Evolutionary conservation across 2,888 invertebrate species (phyloP).

Genomic region (Arrhopalites spinosus): DNA sequence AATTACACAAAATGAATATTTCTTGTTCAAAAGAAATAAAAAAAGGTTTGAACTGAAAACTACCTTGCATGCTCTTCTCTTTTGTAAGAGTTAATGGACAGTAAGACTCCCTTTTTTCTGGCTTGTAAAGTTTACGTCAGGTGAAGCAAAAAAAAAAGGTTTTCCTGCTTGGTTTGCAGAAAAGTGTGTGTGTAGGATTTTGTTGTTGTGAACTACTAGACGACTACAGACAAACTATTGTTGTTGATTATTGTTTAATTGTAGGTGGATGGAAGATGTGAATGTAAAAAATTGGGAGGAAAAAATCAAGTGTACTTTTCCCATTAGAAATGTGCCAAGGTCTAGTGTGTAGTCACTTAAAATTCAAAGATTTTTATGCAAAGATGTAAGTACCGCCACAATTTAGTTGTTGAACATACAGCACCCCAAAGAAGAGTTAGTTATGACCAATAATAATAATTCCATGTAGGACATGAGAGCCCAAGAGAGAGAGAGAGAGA

Average conservation of each 20-base stretch:
- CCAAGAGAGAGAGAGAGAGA: neutral
- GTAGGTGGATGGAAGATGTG: neutral
- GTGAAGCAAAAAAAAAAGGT: too few relatives aligned
- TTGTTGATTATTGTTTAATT: neutral
- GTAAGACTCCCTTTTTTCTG: too few relatives aligned
- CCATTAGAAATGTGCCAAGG: constrained; percentile 30
- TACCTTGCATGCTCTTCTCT: too few relatives aligned
- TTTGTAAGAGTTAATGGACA: too few relatives aligned
- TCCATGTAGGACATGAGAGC: neutral
- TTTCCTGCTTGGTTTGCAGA: too few relatives aligned
- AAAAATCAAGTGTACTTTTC: neutral
- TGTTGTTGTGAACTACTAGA: too few relatives aligned
- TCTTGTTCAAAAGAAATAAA: too few relatives aligned
- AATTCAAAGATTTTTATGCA: constrained; percentile 12
- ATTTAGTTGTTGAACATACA: neutral
- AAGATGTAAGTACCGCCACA: neutral
- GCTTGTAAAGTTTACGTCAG: too few relatives aligned
- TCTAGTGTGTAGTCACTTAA: constrained; percentile 13
- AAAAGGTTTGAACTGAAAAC: too few relatives aligned
- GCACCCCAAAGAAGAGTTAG: neutral
- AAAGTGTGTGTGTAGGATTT: too few relatives aligned
- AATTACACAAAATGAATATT: too few relatives aligned
- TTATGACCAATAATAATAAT: neutral
- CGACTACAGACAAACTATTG: too few relatives aligned
- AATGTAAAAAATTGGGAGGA: neutral